A percentile compares a stretch with the other conserved stretches of the same genome.
Evolutionary conservation across 2,888 invertebrate species (phyloP).

Genomic region (Linhomoeus sp.): DNA sequence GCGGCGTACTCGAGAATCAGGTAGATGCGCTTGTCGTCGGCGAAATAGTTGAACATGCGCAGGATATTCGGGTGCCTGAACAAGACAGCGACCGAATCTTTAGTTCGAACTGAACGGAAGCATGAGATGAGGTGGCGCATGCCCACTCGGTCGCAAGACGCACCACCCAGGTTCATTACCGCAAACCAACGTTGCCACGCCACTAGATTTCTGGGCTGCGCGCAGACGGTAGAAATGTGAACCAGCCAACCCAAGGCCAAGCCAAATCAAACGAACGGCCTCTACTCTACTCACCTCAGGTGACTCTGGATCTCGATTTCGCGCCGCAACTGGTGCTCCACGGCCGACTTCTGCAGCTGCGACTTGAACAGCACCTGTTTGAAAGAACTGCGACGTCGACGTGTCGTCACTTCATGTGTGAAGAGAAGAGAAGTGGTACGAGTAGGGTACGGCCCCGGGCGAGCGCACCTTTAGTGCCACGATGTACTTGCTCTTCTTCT

Average conservation of each 20-base stretch:
- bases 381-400: no score
- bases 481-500: slow-evolving; percentile 55
- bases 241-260: no score
- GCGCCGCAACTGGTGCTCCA: slow-evolving; percentile 34
- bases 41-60: slow-evolving; percentile 26
- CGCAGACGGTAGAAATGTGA: no score
- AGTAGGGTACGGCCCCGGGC: no score
- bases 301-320: slow-evolving; percentile 38
- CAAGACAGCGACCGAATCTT: background rate
- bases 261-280: no score
- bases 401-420: no score
- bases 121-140: no score
- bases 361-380: slow-evolving; percentile 38
- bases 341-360: slow-evolving; percentile 31
- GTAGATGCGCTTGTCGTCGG: slow-evolving; percentile 26
- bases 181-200: no score
- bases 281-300: slow-evolving; percentile 23
- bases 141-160: no score
- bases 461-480: slow-evolving; percentile 36
- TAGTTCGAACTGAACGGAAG: background rate
- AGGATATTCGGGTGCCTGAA: slow-evolving; percentile 26
- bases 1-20: slow-evolving; percentile 28
- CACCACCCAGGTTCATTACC: no score
- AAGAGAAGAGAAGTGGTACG: no score
- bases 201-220: no score